A percentile compares a stretch with the other conserved stretches of the same genome.
phyloP scores from a whole-genome alignment of 2,797 vertebrate species.

The Pygocentrus nattereri region DNA sequence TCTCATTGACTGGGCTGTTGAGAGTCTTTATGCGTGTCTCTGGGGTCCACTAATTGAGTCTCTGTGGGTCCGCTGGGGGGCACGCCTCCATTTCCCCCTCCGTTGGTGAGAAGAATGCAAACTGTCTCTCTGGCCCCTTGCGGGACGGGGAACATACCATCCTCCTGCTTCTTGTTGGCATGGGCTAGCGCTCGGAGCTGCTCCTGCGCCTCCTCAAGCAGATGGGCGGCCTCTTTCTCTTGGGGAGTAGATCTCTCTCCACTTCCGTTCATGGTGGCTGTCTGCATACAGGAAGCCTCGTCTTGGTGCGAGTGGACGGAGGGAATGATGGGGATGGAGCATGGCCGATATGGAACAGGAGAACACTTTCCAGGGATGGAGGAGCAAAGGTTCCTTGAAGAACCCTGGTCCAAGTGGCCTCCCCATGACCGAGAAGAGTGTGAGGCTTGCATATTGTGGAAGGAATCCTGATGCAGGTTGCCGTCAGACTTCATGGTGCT shows the following conservation, averaged over 20 bases:
- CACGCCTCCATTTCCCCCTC: conserved; percentile 60
- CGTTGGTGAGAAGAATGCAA: conserved; percentile 76
- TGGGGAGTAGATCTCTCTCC: conserved; percentile 28
- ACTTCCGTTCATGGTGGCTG: conserved; percentile 17
- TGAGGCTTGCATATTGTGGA: conserved; percentile 73
- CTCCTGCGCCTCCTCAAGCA: conserved; percentile 76
- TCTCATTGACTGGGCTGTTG: conserved; percentile 74
- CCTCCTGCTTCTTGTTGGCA: conserved; percentile 74
- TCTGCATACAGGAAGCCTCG: conserved; percentile 82
- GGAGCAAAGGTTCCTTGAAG: conserved; percentile 26
- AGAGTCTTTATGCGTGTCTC: conserved; percentile 77
- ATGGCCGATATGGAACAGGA: conserved; percentile 66
- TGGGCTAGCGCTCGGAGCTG: conserved; percentile 72
- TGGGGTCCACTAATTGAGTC: conserved; percentile 76
- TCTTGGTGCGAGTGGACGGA: conserved; percentile 77
- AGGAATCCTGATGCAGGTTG: conserved; percentile 66
- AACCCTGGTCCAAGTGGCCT: conserved; percentile 35
- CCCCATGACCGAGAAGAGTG: conserved; percentile 59
- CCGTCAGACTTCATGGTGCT: conserved; percentile 29
- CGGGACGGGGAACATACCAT: conserved; percentile 30
- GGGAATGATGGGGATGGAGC: conserved; percentile 80
- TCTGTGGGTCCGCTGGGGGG: conserved; percentile 74
- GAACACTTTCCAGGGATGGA: conserved; percentile 32
- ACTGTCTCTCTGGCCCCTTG: conserved; percentile 76
- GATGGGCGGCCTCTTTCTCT: conserved; percentile 65